phyloP scores from a whole-genome alignment of 2,888 invertebrate genomes.

The Brachycybe producta region DNA sequence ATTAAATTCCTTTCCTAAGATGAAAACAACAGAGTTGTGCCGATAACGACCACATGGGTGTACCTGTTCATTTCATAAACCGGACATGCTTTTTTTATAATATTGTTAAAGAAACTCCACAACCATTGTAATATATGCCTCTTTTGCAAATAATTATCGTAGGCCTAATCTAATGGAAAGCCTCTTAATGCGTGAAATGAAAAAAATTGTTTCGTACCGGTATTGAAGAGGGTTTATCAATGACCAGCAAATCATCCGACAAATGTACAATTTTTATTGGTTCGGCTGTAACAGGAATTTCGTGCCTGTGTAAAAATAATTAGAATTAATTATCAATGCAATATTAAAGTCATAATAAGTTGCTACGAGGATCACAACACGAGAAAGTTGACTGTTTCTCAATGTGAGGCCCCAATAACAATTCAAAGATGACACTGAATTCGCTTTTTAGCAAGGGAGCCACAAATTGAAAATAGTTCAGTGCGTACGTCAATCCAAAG shows the following conservation, averaged over 20 bases:
- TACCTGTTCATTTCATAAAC: constrained; percentile 47
- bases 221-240: constrained; percentile 99
- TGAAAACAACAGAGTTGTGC: constrained; percentile 92
- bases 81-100: not conserved
- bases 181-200: no score
- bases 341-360: not conserved
- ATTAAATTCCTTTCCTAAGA: constrained; percentile 90
- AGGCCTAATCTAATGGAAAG: not conserved
- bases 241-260: constrained; percentile 97
- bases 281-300: constrained; percentile 94
- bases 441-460: no score
- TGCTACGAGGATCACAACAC: no score
- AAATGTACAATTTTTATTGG: constrained; percentile 94
- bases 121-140: not conserved
- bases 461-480: no score
- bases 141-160: no score
- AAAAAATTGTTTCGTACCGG: no score
- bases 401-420: no score
- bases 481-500: no score
- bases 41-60: constrained; percentile 97
- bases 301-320: constrained; percentile 65
- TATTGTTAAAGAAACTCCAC: not conserved
- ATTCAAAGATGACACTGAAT: no score
- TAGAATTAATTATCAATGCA: not conserved
- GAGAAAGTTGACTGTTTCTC: no score